A percentile compares a stretch with the other conserved stretches of the same genome.
Evolutionary conservation across 2,888 invertebrate species (phyloP).

Genomic region (Phyllotreta striolata): DNA sequence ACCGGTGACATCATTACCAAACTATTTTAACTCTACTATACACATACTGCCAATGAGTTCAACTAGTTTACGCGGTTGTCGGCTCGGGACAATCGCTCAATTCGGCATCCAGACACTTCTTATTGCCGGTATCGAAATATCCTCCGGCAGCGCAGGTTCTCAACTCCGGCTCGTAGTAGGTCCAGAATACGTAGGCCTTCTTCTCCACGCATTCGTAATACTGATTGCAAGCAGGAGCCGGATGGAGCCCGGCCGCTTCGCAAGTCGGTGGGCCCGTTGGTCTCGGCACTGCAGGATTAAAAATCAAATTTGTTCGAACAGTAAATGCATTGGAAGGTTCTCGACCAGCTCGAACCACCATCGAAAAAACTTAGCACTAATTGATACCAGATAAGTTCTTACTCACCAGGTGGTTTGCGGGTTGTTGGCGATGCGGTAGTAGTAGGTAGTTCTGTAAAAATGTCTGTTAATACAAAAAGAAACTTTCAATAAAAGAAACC

Average conservation of each 20-base stretch:
- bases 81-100: slow-evolving; percentile 27
- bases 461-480: slow-evolving; percentile 1
- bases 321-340: too few species aligned
- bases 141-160: slow-evolving; percentile 18
- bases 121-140: slow-evolving; percentile 23
- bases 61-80: not conserved
- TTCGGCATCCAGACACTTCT: slow-evolving; percentile 17
- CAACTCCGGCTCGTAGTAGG: slow-evolving; percentile 12
- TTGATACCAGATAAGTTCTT: too few species aligned
- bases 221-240: slow-evolving; percentile 29
- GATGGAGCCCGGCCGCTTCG: slow-evolving; percentile 4
- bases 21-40: too few species aligned
- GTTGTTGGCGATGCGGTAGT: not conserved
- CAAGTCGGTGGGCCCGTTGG: slow-evolving; percentile 26
- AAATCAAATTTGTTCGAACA: too few species aligned
- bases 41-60: too few species aligned
- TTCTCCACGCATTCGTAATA: slow-evolving; percentile 29
- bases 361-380: too few species aligned
- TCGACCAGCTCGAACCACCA: too few species aligned
- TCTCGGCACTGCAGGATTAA: slow-evolving; percentile 14
- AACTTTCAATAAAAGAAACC: too few species aligned
- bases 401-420: not conserved
- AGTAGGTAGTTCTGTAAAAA: not conserved
- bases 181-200: slow-evolving; percentile 8
- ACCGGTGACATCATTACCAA: too few species aligned